phyloP scores from a whole-genome alignment of 2,888 invertebrate genomes.

The Tetanocera ferruginea region DNA sequence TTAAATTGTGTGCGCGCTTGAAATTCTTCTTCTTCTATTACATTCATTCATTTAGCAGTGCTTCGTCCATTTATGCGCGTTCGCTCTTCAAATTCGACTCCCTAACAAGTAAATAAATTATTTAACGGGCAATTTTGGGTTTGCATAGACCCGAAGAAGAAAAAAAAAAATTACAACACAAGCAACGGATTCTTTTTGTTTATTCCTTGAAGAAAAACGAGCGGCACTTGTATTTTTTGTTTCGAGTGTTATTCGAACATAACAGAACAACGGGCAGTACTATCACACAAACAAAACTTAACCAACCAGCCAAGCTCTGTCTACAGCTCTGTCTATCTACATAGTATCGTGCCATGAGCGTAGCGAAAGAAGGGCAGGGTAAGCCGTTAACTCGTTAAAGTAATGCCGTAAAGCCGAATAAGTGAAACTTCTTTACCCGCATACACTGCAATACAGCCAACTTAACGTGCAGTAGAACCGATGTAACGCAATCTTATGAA shows the following conservation, averaged over 20 bases:
- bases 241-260: not conserved
- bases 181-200: not conserved
- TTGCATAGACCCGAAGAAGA: not conserved
- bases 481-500: no score
- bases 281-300: no score
- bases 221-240: not conserved
- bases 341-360: no score
- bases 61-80: constrained; percentile 2
- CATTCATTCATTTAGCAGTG: not conserved
- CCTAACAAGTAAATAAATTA: constrained; percentile 27
- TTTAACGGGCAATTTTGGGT: constrained; percentile 15
- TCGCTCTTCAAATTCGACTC: constrained; percentile 29
- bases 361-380: no score
- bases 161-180: not conserved
- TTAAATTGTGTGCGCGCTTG: not conserved
- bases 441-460: no score
- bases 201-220: not conserved
- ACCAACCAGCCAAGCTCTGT: no score
- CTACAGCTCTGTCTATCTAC: no score
- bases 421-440: no score
- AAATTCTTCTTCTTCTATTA: not conserved
- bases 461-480: no score
- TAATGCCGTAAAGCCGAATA: no score
- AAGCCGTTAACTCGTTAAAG: no score
- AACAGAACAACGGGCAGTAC: no score